These are phyloP conservation scores for Macaria liturata DNA, from an alignment of 2,888 invertebrate species.

Conservation along the genomic window DNA sequence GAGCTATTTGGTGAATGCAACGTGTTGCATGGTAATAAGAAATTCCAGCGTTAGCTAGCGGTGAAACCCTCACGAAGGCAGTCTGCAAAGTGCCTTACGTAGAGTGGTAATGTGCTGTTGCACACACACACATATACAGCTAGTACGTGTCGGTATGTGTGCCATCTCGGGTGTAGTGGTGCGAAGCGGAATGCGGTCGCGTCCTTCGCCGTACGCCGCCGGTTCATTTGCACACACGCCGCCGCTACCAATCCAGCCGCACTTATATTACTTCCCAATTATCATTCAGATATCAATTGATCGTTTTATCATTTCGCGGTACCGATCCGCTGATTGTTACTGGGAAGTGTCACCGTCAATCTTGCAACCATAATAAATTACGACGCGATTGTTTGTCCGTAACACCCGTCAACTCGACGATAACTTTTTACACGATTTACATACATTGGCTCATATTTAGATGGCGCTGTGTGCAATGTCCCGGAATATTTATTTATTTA, in stretches of 20 bases:
- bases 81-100: slow-evolving; percentile 64
- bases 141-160: slow-evolving; percentile 70
- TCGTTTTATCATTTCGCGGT: slow-evolving; percentile 37
- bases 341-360: slow-evolving; percentile 32
- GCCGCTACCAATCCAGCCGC: slow-evolving; percentile 58
- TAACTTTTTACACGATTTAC: slow-evolving; percentile 21
- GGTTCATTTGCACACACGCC: slow-evolving; percentile 78
- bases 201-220: slow-evolving; percentile 77
- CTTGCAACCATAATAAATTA: slow-evolving; percentile 33
- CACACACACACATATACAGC: slow-evolving; percentile 51
- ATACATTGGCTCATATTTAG: slow-evolving; percentile 12
- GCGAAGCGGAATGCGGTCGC: slow-evolving; percentile 78
- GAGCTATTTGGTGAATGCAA: slow-evolving; percentile 58
- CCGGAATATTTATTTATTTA: no score
- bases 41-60: slow-evolving; percentile 61
- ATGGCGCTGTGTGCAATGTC: no score
- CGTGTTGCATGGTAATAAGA: slow-evolving; percentile 64
- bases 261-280: slow-evolving; percentile 69
- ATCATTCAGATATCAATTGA: slow-evolving; percentile 56
- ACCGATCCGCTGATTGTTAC: slow-evolving; percentile 36
- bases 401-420: slow-evolving; percentile 19
- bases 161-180: slow-evolving; percentile 69
- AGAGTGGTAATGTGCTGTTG: slow-evolving; percentile 55
- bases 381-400: slow-evolving; percentile 24
- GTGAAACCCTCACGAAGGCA: slow-evolving; percentile 50